Evolutionary conservation across 1,140 invertebrate genomes (phyloP).

Genomic region (Akabosia matsudoensis): DNA sequence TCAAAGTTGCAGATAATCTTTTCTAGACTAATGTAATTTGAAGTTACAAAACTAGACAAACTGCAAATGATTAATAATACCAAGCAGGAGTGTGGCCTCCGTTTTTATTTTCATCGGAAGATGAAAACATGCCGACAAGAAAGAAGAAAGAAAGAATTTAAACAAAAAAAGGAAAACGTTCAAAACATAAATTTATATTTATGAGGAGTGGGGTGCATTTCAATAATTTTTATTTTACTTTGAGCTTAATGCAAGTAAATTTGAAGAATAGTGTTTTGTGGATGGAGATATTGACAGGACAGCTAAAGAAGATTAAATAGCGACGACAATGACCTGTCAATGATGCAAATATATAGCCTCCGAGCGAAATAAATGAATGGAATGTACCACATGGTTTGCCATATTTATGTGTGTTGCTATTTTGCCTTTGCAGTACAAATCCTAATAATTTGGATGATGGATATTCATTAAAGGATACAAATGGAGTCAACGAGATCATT

Average conservation of each 20-base stretch:
- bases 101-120: neutral
- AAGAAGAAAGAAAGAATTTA: neutral
- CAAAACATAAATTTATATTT: no score
- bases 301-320: neutral
- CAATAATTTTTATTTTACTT: no score
- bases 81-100: neutral
- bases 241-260: no score
- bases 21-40: neutral
- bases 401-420: neutral
- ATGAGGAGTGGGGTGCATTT: no score
- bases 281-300: neutral
- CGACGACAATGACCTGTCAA: neutral
- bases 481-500: slow-evolving; percentile 20
- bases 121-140: neutral
- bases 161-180: no score
- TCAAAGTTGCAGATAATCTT: no score
- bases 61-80: neutral
- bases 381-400: neutral
- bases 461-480: slow-evolving; percentile 13
- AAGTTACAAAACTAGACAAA: neutral
- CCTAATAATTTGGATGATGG: slow-evolving; percentile 9
- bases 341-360: neutral
- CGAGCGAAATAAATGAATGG: neutral
- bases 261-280: no score
- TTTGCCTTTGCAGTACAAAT: neutral